Evolutionary conservation across 1,140 invertebrate species (phyloP), one percentile per base, ranked within the genome.

Genomic region (Parapsyche elsis): DNA sequence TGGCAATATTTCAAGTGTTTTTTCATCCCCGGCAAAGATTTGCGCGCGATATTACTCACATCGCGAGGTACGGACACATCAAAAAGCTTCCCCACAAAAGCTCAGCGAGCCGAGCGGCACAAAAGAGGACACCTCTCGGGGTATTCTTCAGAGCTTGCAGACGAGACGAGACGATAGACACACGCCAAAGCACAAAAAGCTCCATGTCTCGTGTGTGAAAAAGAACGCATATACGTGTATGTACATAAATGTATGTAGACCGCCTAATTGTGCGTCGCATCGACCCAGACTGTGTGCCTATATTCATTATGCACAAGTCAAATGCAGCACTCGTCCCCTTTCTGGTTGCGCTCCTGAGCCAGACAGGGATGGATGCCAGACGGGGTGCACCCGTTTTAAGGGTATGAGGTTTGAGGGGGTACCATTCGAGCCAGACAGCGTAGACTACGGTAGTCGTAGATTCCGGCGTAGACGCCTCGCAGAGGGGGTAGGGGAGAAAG

Each of bases 261-360:
- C 19, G 53, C 23, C 81, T 82, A 82, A 82, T 82, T 82, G 81
- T 82, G 81, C 81, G 81, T 80, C 78, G 49, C 53, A 82, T 82
- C 81, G 81, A 82, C 76, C 81, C 73, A 76, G 74, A 76, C 79
- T 38, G 64, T 53, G 30, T 38, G 46, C 26, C 57, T 46, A 24
- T 53, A 59, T 71, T 12, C 44, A 73, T 76, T 75, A 76, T 80
- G 75, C 79, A 80, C 57, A 38, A 57, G 61, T 80, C 45, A 49
- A 80, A 77, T 76, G 64, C 46, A 16, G 1, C 5, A 49, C 23
- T 16, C 49, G 2, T 53, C 49, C 64, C 64, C 24, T 12, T 12
- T 12, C 5, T 12, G 64, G 64, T n/a, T n/a, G 21, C 19, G 19
- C 70, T 14, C 38, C 1, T 23, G 9, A 21, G 74, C 44, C 5